A percentile compares a stretch with the other conserved stretches of the same genome.
Conservation (phyloP, 2,113 vertebrate species). For the Dasyurus viverrinus region DNA sequence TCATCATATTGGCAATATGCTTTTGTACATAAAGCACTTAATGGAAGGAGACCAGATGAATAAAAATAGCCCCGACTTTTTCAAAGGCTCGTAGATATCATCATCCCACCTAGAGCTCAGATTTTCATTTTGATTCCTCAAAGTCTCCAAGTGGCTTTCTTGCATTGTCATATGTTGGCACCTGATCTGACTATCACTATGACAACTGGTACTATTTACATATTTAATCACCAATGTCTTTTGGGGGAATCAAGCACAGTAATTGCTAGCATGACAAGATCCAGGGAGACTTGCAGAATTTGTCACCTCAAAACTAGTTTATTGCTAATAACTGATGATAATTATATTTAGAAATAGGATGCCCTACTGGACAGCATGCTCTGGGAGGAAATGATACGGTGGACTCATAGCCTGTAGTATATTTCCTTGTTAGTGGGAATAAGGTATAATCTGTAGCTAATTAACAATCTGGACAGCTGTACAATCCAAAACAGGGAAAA, state of each 20-base stretch:
- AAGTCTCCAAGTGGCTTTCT: background rate
- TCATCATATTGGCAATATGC: background rate
- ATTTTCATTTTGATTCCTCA: background rate
- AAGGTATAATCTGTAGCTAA: background rate
- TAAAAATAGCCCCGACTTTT: background rate
- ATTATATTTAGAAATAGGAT: background rate
- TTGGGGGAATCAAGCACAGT: constrained; percentile 36
- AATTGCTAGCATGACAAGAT: constrained; percentile 60
- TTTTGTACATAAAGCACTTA: background rate
- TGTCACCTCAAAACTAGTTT: background rate
- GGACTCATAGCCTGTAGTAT: background rate
- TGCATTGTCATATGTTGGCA: background rate
- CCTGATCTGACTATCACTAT: background rate
- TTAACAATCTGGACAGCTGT: background rate
- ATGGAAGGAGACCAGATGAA: background rate
- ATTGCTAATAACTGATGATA: background rate
- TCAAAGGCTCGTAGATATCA: too few relatives aligned
- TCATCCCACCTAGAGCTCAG: background rate
- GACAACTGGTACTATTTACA: constrained; percentile 57
- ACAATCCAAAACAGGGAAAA: background rate
- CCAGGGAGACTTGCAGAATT: background rate
- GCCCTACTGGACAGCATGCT: background rate
- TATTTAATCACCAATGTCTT: constrained; percentile 64
- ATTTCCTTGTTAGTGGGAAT: background rate
- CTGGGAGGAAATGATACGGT: background rate